Percentiles rank a stretch among this genome's conserved stretches.
Evolutionary conservation across 2,888 invertebrate genomes (phyloP).

Genomic region (Pterobdella sp.): DNA sequence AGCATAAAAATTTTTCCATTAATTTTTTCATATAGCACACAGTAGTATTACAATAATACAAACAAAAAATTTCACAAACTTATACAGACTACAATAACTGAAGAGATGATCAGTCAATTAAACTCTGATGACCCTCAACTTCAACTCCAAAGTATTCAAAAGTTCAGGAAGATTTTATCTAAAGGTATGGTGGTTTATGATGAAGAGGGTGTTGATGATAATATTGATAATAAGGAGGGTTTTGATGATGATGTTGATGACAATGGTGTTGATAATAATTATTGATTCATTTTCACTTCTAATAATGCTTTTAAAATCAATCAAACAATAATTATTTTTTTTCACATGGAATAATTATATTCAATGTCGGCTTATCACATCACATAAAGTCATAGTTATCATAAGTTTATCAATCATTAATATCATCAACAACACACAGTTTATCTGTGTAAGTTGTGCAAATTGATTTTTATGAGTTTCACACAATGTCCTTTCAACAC

Average conservation of each 20-base stretch:
- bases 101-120: constrained; percentile 75
- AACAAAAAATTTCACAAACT: not conserved
- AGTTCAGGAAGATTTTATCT: constrained; percentile 79
- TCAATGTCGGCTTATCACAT: no score
- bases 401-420: no score
- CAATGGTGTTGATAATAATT: not conserved
- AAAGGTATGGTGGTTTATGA: constrained; percentile 14
- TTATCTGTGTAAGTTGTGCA: no score
- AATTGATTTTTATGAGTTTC: no score
- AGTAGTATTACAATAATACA: constrained; percentile 6
- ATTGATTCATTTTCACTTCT: constrained; percentile 1
- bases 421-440: no score
- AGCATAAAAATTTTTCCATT: not conserved
- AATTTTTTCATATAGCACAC: not conserved
- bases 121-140: constrained; percentile 57
- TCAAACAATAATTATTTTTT: not conserved
- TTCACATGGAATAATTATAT: no score
- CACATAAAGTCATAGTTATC: no score
- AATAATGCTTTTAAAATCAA: not conserved
- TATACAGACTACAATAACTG: constrained; percentile 57
- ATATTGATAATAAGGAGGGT: not conserved
- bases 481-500: no score
- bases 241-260: not conserved
- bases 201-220: not conserved
- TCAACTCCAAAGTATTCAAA: constrained; percentile 79